These are phyloP conservation scores for Meandrusa payeni DNA, from an alignment of 2,888 invertebrate genomes.

Conservation along the genomic window DNA sequence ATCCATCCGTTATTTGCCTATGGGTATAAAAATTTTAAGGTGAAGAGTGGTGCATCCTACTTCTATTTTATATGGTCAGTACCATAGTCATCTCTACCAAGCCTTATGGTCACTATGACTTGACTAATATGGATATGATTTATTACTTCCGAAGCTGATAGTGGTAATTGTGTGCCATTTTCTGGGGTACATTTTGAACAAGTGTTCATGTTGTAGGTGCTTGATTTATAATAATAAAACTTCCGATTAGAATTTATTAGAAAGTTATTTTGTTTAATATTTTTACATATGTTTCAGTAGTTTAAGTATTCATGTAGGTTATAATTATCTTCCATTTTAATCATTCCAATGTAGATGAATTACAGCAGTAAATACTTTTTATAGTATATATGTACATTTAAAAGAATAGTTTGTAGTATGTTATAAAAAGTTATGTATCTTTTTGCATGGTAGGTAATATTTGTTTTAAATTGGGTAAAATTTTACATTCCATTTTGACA, in stretches of 20 bases:
- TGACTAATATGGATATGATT: too few species aligned
- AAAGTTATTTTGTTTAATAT: slow-evolving; percentile 8
- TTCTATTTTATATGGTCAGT: too few species aligned
- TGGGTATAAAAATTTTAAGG: too few species aligned
- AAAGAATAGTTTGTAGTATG: not conserved
- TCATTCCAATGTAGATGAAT: slow-evolving; percentile 10
- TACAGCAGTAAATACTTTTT: too few species aligned
- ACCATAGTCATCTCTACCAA: too few species aligned
- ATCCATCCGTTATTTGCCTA: too few species aligned
- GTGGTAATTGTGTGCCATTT: too few species aligned
- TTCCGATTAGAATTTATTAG: slow-evolving; percentile 1
- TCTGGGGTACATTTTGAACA: too few species aligned
- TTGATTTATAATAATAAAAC: slow-evolving; percentile 11
- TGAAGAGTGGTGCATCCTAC: too few species aligned
- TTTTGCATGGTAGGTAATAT: not conserved
- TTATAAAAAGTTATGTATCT: not conserved
- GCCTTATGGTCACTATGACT: too few species aligned
- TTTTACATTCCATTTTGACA: slow-evolving; percentile 10
- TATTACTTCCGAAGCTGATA: too few species aligned
- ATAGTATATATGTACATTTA: not conserved
- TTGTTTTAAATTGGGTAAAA: not conserved
- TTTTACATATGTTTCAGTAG: too few species aligned
- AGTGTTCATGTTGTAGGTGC: slow-evolving; percentile 16
- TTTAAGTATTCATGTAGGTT: slow-evolving; percentile 1
- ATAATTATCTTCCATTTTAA: slow-evolving; percentile 9